Percentiles rank a stretch among this genome's conserved stretches.
These are phyloP conservation scores for Nephrotoma appendiculata DNA, from an alignment of 2,888 invertebrate genomes.

Conservation along the genomic window DNA sequence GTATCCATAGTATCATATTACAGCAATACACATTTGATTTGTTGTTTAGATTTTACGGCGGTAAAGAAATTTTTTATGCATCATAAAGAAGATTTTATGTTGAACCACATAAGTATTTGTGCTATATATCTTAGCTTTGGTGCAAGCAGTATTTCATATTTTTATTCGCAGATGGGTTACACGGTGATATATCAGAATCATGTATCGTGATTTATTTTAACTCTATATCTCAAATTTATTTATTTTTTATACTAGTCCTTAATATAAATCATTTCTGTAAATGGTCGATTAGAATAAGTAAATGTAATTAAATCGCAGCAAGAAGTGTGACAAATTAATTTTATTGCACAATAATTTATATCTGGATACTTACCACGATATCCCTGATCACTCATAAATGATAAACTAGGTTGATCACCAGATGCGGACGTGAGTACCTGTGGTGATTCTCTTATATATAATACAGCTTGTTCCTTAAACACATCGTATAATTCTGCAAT, in stretches of 20 bases:
- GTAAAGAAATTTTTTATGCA: not conserved
- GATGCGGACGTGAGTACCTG: not conserved
- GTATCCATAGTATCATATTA: not conserved
- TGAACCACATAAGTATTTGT: not conserved
- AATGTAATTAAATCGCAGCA: too few relatives aligned
- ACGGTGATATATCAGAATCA: too few relatives aligned
- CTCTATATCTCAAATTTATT: too few relatives aligned
- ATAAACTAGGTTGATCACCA: conserved; percentile 1
- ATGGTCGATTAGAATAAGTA: too few relatives aligned
- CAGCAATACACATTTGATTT: not conserved
- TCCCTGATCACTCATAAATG: conserved; percentile 4
- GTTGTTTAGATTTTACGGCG: not conserved
- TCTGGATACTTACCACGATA: not conserved
- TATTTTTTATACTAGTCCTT: too few relatives aligned
- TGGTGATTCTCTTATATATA: not conserved
- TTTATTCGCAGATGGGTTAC: too few relatives aligned
- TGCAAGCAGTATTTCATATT: not conserved
- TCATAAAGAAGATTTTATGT: not conserved
- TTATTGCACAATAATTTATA: too few relatives aligned
- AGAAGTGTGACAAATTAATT: too few relatives aligned
- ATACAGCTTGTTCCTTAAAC: not conserved
- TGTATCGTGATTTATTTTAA: too few relatives aligned
- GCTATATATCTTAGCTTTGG: not conserved
- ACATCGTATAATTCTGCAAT: not conserved
- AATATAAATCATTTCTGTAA: too few relatives aligned